Percentiles rank a stretch among this genome's conserved stretches.
These are phyloP conservation scores for Maniola hyperantus DNA, from an alignment of 2,888 invertebrate species.

Conservation along the genomic window DNA sequence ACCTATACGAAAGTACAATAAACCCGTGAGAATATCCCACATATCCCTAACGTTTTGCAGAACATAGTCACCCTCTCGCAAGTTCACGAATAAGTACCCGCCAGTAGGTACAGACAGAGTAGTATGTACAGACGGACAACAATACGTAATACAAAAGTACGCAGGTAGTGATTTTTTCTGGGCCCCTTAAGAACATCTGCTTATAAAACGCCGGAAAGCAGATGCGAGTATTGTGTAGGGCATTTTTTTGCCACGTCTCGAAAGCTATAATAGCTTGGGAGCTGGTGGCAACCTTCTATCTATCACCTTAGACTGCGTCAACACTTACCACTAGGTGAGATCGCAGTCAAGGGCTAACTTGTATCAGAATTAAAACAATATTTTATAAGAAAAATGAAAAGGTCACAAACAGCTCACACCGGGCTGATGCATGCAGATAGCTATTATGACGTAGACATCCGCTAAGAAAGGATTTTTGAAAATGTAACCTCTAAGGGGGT, in stretches of 20 bases:
- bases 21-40: conserved; percentile 43
- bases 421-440: no score
- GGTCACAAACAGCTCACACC: no score
- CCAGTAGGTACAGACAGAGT: conserved; percentile 8
- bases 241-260: conserved; percentile 51
- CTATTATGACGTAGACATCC: no score
- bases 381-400: no score
- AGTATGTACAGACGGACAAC: conserved; percentile 43
- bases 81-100: conserved; percentile 58
- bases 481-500: no score
- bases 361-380: no score
- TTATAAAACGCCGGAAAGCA: conserved; percentile 65
- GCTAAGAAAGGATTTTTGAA: no score
- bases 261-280: conserved; percentile 26
- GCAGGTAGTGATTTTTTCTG: conserved; percentile 71
- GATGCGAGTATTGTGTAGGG: conserved; percentile 65
- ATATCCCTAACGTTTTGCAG: conserved; percentile 31
- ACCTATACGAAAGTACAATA: neutral
- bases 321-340: no score
- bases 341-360: no score
- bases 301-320: no score
- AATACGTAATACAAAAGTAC: conserved; percentile 47
- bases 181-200: conserved; percentile 63
- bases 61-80: conserved; percentile 53
- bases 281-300: neutral